Percentiles rank a stretch among this genome's conserved stretches.
Conservation (phyloP, 1,140 invertebrate genomes). For the Hycleus phaleratus region DNA sequence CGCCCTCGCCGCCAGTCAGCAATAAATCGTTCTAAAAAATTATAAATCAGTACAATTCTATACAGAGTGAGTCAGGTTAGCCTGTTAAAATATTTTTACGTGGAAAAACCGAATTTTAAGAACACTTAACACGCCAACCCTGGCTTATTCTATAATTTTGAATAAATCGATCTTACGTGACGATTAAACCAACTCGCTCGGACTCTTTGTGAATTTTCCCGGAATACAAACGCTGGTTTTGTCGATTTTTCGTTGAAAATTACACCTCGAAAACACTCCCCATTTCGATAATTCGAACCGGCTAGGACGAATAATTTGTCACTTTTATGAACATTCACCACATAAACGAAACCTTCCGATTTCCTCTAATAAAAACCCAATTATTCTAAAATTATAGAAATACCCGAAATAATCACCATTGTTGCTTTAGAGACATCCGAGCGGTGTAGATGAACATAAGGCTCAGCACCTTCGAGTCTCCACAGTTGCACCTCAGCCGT, state of each 20-base stretch:
- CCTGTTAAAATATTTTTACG: too few relatives aligned
- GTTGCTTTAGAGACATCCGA: constrained; percentile 19
- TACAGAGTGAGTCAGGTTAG: not conserved
- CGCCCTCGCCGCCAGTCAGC: constrained; percentile 58
- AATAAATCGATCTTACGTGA: constrained; percentile 43
- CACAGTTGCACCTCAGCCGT: constrained; percentile 66
- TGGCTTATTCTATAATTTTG: constrained; percentile 8
- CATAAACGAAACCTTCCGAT: constrained; percentile 55
- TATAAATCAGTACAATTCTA: constrained; percentile 18
- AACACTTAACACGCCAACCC: too few relatives aligned
- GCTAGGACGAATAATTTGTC: constrained; percentile 50
- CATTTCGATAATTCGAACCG: constrained; percentile 51
- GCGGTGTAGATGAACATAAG: constrained; percentile 40
- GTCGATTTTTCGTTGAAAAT: constrained; percentile 39
- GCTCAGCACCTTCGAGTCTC: constrained; percentile 38
- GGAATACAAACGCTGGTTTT: constrained; percentile 46
- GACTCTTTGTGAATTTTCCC: constrained; percentile 58
- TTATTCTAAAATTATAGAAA: constrained; percentile 12
- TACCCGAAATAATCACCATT: constrained; percentile 23
- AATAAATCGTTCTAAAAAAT: constrained; percentile 47
- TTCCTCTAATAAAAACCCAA: constrained; percentile 42
- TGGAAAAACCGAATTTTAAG: too few relatives aligned
- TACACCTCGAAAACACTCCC: constrained; percentile 27
- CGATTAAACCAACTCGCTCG: constrained; percentile 54
- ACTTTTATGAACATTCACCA: constrained; percentile 50